A percentile compares a stretch with the other conserved stretches of the same genome.
Evolutionary conservation across 2,888 invertebrate species (phyloP).

Genomic region (Helicoverpa assulta): DNA sequence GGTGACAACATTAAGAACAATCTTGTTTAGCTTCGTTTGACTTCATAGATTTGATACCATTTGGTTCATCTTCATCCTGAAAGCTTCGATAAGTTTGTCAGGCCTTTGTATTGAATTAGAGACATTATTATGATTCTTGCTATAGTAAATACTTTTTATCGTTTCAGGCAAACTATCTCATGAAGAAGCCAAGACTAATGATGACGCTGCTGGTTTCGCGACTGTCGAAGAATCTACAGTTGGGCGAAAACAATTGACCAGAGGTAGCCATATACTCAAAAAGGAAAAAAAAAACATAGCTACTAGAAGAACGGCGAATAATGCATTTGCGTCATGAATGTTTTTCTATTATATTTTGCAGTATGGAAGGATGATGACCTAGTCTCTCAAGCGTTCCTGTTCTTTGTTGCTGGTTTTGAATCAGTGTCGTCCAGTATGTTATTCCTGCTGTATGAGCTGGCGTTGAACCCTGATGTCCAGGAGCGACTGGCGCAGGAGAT

Average conservation of each 20-base stretch:
- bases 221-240: constrained; percentile 81
- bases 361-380: constrained; percentile 83
- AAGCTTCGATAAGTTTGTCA: no score
- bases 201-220: constrained; percentile 77
- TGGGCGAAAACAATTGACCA: constrained; percentile 71
- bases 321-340: no score
- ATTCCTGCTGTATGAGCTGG: constrained; percentile 90
- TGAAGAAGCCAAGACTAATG: constrained; percentile 66
- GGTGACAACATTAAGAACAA: constrained; percentile 61
- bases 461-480: constrained; percentile 90
- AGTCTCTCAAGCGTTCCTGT: constrained; percentile 86
- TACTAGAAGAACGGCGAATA: no score
- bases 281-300: no score
- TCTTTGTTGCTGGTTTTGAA: constrained; percentile 91
- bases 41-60: no score
- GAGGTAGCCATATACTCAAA: constrained; percentile 63
- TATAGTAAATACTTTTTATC: no score
- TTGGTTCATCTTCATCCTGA: no score
- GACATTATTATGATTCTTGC: no score
- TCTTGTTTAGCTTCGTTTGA: background rate
- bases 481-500: constrained; percentile 89
- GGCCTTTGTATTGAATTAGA: no score
- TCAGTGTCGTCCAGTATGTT: constrained; percentile 83
- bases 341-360: constrained; percentile 45
- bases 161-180: constrained; percentile 63